Base-by-base conservation (phyloP, 2,797 vertebrate genomes). In the Hapalemur alaotrensis region DNA sequence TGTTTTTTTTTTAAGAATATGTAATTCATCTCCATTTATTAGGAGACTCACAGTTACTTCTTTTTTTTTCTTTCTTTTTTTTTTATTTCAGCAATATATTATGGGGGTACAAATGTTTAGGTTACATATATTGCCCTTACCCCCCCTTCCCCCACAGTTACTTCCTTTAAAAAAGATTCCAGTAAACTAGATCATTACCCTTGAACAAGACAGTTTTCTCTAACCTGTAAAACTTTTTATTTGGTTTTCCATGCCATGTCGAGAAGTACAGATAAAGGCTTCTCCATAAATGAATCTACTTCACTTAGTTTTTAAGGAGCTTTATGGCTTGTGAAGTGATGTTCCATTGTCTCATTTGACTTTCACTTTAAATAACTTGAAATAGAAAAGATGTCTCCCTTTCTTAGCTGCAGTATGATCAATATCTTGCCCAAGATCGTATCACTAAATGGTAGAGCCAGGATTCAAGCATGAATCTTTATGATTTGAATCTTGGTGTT, bases 11-110 rank as follows among this genome's bases (percentile, higher is more conserved):
- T 76, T 72, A 92, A 96, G 48, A 80, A 13, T 75, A 52, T 57
- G 17, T 65, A 95, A 83, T 91, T 96, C 78, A 95, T 96, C 83
- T 89, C 82, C 50, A 72, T 79, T 91, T 94, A 89, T 91, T 93
- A 97, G 79, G 23, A 95, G 30, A 84, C 75, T 69, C 91, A 80
- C 23, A 25, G 9, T 23, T 52, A 52, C 5, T 52, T 57, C 22
- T 57, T 57, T 46, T 46, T 46, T 11, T 2, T 46, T 46, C 7
- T 46, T 46, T 12, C 2, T 46, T 46, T 46, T 46, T 46, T 46
- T 46, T 46, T 46, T 46, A 11, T 46, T 46, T 46, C 43, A 46
- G 43, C 43, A 38, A 38, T 38, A 46, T 46, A 46, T 46, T 46
- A 46, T 46, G 43, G 43, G 43, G 43, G 43, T 46, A 46, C 43